Base-by-base conservation (phyloP, 2,888 invertebrate genomes). In the Flabesymbios commensalis region DNA sequence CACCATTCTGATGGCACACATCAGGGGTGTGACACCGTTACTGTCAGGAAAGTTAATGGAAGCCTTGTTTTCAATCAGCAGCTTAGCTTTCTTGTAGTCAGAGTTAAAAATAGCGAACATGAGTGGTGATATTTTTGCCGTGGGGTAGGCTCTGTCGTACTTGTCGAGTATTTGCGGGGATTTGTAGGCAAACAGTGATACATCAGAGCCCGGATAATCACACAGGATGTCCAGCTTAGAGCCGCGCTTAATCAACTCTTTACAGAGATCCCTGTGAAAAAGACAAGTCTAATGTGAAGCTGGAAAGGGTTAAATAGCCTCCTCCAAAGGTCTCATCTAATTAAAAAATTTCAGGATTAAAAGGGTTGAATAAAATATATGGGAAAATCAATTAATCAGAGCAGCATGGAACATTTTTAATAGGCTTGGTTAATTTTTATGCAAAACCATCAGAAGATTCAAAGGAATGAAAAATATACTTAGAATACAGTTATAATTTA, bases 1-100 rank as follows among this genome's bases (percentile, higher is more conserved):
- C n/a, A n/a, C n/a, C n/a, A n/a, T n/a, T n/a, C n/a, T n/a, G n/a
- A 82, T 80, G 47, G 84, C 83, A 72, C 83, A 79, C 82, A 83
- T 83, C 39, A 84, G 67, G 14, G 84, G 81, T 17, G 82, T 82
- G n/a, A 76, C 63, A 7, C 78, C 78, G 24, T 73, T 62, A 52
- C 74, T 76, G 70, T 84, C 83, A 10, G 78, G 65, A 64, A 78
- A 74, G 68, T 83, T 83, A 2, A 80, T 72, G 28, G 77, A 76
- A 14, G 83, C 83, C 29, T 79, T 78, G 54, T 74, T 68, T 59
- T 75, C 66, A 31, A 84, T 72, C 45, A 84, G 70, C 59, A 75
- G 75, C 64, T 75, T 74, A 1, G 74, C 77, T 33, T 81, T 67
- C 31, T 75, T 72, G 64, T 79, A 76, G 65, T 83, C 75, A 56